Evolutionary conservation across 2,888 invertebrate species (phyloP), one percentile per base, ranked within the genome.

Genomic region (Xanthorhoe spadicearia): DNA sequence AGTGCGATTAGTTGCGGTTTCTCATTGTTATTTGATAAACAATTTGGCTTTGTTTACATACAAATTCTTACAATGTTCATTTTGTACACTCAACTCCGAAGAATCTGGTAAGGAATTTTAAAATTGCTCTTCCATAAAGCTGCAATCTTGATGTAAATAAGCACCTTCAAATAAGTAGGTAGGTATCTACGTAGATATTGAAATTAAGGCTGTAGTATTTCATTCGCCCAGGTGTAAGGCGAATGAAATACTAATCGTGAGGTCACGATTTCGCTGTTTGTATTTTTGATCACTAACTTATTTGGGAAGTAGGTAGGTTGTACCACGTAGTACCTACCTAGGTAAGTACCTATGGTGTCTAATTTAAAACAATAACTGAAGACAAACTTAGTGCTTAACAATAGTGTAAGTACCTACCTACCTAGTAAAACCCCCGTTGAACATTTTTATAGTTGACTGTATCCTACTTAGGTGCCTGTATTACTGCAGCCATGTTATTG

Each of bases 1-100:
- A 57, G 67, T 48, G 56, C 68, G 62, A 76, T 77, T 77, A 72
- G 74, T 61, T 74, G 74, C 63, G 79, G 79, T 78, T 73, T 73
- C 66, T 35, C 69, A 72, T 70, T 72, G 66, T 65, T 74, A 74
- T 71, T 74, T 71, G 73, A 62, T 60, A 58, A 60, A 71, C 71
- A 70, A 74, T 75, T 74, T 74, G 66, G 69, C 66, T 74, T 70
- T 74, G 71, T 69, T 69, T 70, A 73, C 74, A 66, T 71, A 63
- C 60, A 63, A 55, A 43, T 64, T 61, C 61, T 51, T 64, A 64
- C 63, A 51, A 60, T 19, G 54, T 57, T 54, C 50, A 43, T 43
- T 43, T 43, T 43, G 38, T 43, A 43, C 38, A 43, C 13, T 43
- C 59, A 43, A 13, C 38, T 43, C 38, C 38, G 13, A 43, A 43